Percentiles rank a stretch among this genome's conserved stretches.
Conservation (phyloP, 2,888 invertebrate genomes). For the Ophioninae sp. region DNA sequence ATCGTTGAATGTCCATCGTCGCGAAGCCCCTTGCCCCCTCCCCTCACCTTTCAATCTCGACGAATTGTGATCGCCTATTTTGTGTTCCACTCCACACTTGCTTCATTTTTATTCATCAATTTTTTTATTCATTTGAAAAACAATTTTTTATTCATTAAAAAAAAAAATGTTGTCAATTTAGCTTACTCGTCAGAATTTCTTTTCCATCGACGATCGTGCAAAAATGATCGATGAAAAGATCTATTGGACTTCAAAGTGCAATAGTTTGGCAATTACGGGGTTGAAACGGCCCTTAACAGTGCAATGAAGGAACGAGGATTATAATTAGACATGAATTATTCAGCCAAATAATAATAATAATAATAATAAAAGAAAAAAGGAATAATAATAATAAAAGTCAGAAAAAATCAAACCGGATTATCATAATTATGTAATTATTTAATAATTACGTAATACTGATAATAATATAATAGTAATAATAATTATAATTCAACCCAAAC, state of each 20-base stretch:
- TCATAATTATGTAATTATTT: no score
- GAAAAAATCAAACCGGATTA: not conserved
- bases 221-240: not conserved
- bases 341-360: not conserved
- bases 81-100: not conserved
- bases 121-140: not conserved
- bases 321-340: slow-evolving; percentile 14
- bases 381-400: not conserved
- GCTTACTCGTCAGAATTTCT: no score
- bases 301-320: slow-evolving; percentile 37
- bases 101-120: not conserved
- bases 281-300: not conserved
- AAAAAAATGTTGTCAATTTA: no score
- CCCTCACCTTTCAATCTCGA: slow-evolving; percentile 9
- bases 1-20: not conserved
- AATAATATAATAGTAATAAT: no score
- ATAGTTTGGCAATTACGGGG: not conserved
- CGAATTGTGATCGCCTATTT: slow-evolving; percentile 7
- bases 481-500: no score
- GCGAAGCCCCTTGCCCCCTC: not conserved
- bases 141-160: not conserved
- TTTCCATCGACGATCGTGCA: not conserved
- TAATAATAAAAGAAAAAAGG: not conserved
- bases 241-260: not conserved
- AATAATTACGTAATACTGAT: no score